These are phyloP conservation scores for Gymnosoma rotundatum DNA, from an alignment of 2,888 invertebrate species.

Conservation along the genomic window DNA sequence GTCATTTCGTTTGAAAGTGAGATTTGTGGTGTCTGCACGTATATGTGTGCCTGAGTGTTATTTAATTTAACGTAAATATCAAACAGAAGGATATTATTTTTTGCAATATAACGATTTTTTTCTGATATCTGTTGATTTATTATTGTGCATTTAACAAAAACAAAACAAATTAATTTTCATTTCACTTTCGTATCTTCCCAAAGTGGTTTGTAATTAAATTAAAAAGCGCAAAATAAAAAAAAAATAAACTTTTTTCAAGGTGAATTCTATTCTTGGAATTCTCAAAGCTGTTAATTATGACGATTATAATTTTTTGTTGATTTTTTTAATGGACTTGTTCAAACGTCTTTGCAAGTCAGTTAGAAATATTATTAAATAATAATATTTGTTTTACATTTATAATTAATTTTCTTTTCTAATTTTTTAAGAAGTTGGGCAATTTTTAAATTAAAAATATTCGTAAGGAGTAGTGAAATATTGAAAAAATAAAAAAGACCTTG, in stretches of 20 bases:
- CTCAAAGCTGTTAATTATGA: neutral
- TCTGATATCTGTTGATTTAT: conserved; percentile 44
- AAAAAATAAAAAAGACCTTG: no score
- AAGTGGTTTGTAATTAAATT: conserved; percentile 49
- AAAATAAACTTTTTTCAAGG: conserved; percentile 42
- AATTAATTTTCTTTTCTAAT: no score
- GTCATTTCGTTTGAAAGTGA: conserved; percentile 53
- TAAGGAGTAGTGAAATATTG: no score
- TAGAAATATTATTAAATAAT: no score
- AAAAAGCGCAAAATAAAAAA: neutral
- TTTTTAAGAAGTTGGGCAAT: no score
- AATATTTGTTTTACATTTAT: no score
- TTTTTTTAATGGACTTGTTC: neutral
- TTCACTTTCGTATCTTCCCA: conserved; percentile 42
- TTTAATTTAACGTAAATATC: conserved; percentile 13
- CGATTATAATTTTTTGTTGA: neutral
- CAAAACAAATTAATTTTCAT: conserved; percentile 36
- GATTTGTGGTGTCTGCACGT: conserved; percentile 8
- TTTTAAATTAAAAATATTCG: no score
- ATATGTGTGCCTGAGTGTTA: neutral
- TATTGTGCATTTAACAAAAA: conserved; percentile 16
- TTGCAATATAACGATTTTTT: conserved; percentile 22
- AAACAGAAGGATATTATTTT: conserved; percentile 22
- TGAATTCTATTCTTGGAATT: conserved; percentile 12
- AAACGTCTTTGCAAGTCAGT: neutral